Base-by-base conservation (phyloP, 2,113 vertebrate species). In the Taxidea taxus region DNA sequence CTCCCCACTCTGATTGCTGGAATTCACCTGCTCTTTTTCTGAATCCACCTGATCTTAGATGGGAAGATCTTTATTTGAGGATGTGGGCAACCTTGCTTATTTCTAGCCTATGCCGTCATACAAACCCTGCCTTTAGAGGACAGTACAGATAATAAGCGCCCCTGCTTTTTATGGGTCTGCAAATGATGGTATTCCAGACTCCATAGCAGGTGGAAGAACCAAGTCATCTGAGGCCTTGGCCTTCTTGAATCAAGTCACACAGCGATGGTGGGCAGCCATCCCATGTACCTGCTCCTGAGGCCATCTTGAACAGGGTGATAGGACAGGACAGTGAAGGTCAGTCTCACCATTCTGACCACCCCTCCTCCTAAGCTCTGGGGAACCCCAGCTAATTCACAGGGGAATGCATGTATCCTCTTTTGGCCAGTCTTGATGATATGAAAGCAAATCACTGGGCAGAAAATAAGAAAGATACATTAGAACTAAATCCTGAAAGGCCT, bases 141-240 rank as follows among this genome's bases (percentile, higher is more conserved):
- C 0, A 11, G 34, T 8, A 8, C 12, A 68, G 31, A 54, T 85
- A 87, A n/a, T 31, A 77, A 58, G 44, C n/a, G 37, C 34, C 68
- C 34, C 16, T 60, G 23, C 7, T 75, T 44, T 44, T 70, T 74
- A 34, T 31, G 56, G 66, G 70, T 92, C 51, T 60, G 9, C n/a
- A 64, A 62, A 72, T 25, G 72, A 51, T 58, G 70, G n/a, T 44
- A 47, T 75, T 95, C 72, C 84, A 87, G 68, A 70, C 49, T 84
- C 34, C 44, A 16, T 16, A 37, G 82, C 58, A 74, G 39, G 27
- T 54, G 13, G n/a, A 58, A 62, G 15, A 34, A n/a, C 42, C 72
- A 42, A 8, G 25, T 70, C 54, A 12, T 3, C 23, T 9, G 18
- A 54, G 31, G 1, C 51, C 80, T 68, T 62, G 49, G 58, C 25